These are phyloP conservation scores for Melolontha melolontha DNA, from an alignment of 2,888 invertebrate species.

Conservation along the genomic window DNA sequence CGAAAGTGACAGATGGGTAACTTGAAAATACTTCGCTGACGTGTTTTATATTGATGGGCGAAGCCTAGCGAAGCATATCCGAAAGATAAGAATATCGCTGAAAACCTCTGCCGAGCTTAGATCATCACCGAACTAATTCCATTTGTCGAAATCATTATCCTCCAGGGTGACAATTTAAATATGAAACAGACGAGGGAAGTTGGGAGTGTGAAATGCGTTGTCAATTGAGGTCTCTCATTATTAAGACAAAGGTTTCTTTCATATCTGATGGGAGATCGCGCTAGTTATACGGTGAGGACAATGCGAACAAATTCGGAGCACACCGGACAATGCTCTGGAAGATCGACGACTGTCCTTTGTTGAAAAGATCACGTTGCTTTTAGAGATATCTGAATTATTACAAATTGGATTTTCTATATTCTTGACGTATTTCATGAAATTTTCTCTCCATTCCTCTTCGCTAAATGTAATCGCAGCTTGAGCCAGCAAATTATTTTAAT, in stretches of 20 bases:
- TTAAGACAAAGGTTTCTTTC: no score
- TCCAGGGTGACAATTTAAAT: no score
- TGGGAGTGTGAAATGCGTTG: no score
- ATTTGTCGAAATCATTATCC: no score
- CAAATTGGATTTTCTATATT: constrained; percentile 25
- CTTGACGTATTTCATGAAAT: no score
- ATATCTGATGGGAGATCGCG: no score
- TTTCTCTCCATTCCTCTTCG: background rate
- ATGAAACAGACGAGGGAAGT: no score
- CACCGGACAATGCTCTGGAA: constrained; percentile 24
- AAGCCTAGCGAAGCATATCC: constrained; percentile 21
- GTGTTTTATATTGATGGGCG: constrained; percentile 16
- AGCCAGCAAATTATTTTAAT: constrained; percentile 22
- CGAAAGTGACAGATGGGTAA: constrained; percentile 7
- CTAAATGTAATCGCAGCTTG: constrained; percentile 19
- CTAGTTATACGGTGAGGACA: no score
- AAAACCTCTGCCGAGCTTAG: constrained; percentile 5
- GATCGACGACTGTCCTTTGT: constrained; percentile 18
- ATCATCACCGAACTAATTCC: constrained; percentile 12
- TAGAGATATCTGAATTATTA: constrained; percentile 27
- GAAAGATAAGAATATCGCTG: constrained; percentile 15
- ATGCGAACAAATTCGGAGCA: no score
- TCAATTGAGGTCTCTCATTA: no score
- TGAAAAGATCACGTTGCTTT: constrained; percentile 12
- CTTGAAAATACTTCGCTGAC: constrained; percentile 16